Base-by-base conservation (phyloP, 2,113 vertebrate genomes). In the Natator depressus region DNA sequence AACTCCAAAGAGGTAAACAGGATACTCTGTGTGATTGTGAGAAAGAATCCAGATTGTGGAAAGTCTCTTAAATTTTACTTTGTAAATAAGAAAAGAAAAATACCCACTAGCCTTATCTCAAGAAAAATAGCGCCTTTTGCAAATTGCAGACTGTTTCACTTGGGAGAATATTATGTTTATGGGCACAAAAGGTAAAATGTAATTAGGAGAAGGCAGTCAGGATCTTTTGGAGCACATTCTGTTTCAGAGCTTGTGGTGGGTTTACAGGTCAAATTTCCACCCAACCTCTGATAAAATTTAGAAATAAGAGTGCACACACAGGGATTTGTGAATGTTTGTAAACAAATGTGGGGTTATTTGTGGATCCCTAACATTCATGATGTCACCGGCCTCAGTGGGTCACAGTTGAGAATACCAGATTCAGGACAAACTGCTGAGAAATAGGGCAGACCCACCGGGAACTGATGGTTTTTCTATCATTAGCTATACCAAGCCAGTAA, bases 51-150 rank as follows among this genome's bases (percentile, higher is more conserved):
- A 85, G 88, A 90, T 75, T 89, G 78, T 65, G 84, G 84, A 90
- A 62, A 90, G 86, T 94, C 87, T 81, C 93, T 96, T 97, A 93
- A 91, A 76, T 91, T 97, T 95, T 93, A 38, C 47, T 95, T 91
- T 84, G 46, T 55, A 55, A 88, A 97, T 81, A 85, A 95, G 92
- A 85, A 93, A 97, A 83, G 20, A 97, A 2, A 69, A 55, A 65
- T 38, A 89, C n/a, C 62, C 84, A 91, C 65, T 90, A 84, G 78
- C 38, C 35, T 35, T 88, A 55, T 69, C 85, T 87, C 17, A 93
- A 95, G 75, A 47, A 90, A 93, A 86, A 78, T 49, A 6, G 8
- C 65, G 27, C 62, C 91, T 81, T 80, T 86, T 79, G 13, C 3
- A 85, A 94, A 94, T 29, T 53, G 3, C 19, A 88, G 10, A 4